A percentile compares a stretch with the other conserved stretches of the same genome.
Conservation (phyloP, 2,888 invertebrate species). For the Phrixothrix hirtus region DNA sequence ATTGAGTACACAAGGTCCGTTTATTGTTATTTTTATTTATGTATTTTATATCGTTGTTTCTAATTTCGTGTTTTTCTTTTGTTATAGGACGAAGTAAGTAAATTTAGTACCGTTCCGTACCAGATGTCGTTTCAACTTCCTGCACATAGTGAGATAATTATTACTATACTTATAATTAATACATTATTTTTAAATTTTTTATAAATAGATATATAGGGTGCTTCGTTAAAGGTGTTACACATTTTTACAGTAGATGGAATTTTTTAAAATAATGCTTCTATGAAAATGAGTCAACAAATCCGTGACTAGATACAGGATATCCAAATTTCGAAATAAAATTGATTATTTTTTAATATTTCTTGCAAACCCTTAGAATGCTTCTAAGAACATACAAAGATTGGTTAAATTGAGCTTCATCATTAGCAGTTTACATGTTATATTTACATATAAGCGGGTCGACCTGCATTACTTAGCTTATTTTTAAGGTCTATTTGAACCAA, state of each 20-base stretch:
- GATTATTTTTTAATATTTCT: not conserved
- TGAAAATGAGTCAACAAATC: not conserved
- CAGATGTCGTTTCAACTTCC: slow-evolving; percentile 16
- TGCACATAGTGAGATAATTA: slow-evolving; percentile 24
- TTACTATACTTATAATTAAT: slow-evolving; percentile 14
- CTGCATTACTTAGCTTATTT: too few relatives aligned
- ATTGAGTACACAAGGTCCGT: not conserved
- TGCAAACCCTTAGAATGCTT: too few relatives aligned
- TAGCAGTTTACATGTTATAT: too few relatives aligned
- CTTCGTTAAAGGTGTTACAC: not conserved
- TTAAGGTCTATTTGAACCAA: too few relatives aligned
- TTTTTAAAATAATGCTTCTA: not conserved
- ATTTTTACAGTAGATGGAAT: not conserved
- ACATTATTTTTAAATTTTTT: too few relatives aligned
- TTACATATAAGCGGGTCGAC: too few relatives aligned
- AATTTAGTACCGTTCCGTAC: slow-evolving; percentile 23
- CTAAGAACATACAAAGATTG: too few relatives aligned
- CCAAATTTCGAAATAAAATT: not conserved
- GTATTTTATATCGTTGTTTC: slow-evolving; percentile 36
- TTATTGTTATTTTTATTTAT: slow-evolving; percentile 20
- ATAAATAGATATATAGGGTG: too few relatives aligned
- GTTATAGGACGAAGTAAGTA: slow-evolving; percentile 59
- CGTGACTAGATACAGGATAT: not conserved
- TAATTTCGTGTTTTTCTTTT: slow-evolving; percentile 54
- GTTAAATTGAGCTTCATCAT: too few relatives aligned